A percentile compares a stretch with the other conserved stretches of the same genome.
These are phyloP conservation scores for Anhinga anhinga DNA, from an alignment of 2,113 vertebrate species.

Conservation along the genomic window DNA sequence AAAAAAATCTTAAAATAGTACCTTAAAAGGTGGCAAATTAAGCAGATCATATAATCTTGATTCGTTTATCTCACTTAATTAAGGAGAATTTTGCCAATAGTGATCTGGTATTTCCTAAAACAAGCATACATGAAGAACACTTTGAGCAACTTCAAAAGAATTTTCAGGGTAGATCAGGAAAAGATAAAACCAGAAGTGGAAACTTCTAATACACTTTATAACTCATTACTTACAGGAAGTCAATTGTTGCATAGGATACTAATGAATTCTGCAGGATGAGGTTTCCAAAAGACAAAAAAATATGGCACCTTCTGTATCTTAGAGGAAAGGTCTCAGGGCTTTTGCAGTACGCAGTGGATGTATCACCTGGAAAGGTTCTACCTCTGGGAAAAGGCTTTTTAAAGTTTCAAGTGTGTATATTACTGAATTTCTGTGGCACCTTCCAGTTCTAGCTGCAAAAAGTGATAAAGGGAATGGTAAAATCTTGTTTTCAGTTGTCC, in stretches of 20 bases:
- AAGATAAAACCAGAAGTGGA: constrained; percentile 63
- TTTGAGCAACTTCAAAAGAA: constrained; percentile 54
- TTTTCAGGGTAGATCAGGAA: constrained; percentile 61
- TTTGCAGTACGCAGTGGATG: not conserved
- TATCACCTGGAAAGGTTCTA: not conserved
- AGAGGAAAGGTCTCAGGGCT: not conserved
- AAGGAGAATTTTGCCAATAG: constrained; percentile 28
- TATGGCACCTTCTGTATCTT: not conserved
- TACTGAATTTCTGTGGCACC: not conserved
- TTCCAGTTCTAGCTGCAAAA: not conserved
- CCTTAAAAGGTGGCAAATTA: constrained; percentile 4
- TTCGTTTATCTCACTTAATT: constrained; percentile 44
- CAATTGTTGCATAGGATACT: constrained; percentile 16
- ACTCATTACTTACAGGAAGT: constrained; percentile 48
- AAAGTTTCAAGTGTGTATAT: not conserved
- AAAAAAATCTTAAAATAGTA: not conserved
- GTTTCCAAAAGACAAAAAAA: not conserved
- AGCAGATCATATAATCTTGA: not conserved
- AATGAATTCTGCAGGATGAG: constrained; percentile 32
- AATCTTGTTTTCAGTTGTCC: not conserved
- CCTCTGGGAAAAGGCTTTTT: not conserved
- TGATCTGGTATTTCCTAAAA: constrained; percentile 38
- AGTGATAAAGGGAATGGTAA: not conserved
- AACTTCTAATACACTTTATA: constrained; percentile 45
- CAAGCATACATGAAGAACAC: constrained; percentile 30